Evolutionary conservation across 1,140 invertebrate species (phyloP).

Genomic region (Bombyx mori): ASM3026992v2 NC_085128.1:9501501-9502000

Average conservation of each 20-base stretch:
- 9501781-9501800: conserved; percentile 50
- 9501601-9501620: too few relatives aligned
- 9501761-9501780: conserved; percentile 34
- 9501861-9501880: background rate
- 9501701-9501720: conserved; percentile 83
- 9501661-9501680: conserved; percentile 84
- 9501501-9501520: too few relatives aligned
- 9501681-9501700: conserved; percentile 79
- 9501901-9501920: too few relatives aligned
- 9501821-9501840: conserved; percentile 46
- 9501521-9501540: too few relatives aligned
- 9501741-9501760: conserved; percentile 56
- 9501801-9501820: conserved; percentile 54
- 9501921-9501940: too few relatives aligned
- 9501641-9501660: conserved; percentile 78
- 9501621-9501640: too few relatives aligned
- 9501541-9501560: too few relatives aligned
- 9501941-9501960: too few relatives aligned
- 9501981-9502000: too few relatives aligned
- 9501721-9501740: conserved; percentile 78
- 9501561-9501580: too few relatives aligned
- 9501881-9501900: too few relatives aligned
- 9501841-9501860: background rate
- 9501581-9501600: background rate
- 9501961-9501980: too few relatives aligned